phyloP scores from a whole-genome alignment of 1,140 invertebrate species.

The Monochamus saltuarius region DNA sequence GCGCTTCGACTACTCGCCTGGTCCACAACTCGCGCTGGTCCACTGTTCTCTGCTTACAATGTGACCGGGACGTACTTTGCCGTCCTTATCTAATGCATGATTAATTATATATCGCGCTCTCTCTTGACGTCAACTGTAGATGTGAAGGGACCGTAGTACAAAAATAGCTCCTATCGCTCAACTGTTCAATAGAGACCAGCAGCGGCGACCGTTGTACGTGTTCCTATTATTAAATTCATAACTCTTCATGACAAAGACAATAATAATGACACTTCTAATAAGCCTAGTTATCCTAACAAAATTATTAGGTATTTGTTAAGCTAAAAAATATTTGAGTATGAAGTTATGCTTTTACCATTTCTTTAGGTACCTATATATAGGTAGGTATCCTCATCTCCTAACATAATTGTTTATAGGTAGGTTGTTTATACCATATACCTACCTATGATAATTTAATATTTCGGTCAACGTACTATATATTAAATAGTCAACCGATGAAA shows the following conservation, averaged over 20 bases:
- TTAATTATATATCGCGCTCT: constrained; percentile 24
- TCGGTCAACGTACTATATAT: too few species aligned
- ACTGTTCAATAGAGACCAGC: constrained; percentile 31
- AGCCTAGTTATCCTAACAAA: too few species aligned
- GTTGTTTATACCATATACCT: too few species aligned
- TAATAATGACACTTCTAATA: too few species aligned
- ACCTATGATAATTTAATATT: too few species aligned
- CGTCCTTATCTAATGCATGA: constrained; percentile 19
- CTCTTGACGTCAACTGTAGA: constrained; percentile 41
- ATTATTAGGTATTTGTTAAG: too few species aligned
- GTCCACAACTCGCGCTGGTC: constrained; percentile 31
- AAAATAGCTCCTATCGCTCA: constrained; percentile 47
- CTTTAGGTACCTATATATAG: too few species aligned
- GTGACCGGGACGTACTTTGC: constrained; percentile 35
- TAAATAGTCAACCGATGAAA: too few species aligned
- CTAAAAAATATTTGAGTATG: too few species aligned
- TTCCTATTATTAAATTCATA: background rate
- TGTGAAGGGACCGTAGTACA: constrained; percentile 44
- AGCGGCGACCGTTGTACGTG: background rate
- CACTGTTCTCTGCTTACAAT: constrained; percentile 36
- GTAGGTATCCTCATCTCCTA: too few species aligned
- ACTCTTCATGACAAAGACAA: background rate
- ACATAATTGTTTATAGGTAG: too few species aligned
- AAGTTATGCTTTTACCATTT: too few species aligned
- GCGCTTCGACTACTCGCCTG: constrained; percentile 26